Evolutionary conservation across 2,888 invertebrate genomes (phyloP), one percentile per base, ranked within the genome.

Genomic region (Orgyia antiqua): DNA sequence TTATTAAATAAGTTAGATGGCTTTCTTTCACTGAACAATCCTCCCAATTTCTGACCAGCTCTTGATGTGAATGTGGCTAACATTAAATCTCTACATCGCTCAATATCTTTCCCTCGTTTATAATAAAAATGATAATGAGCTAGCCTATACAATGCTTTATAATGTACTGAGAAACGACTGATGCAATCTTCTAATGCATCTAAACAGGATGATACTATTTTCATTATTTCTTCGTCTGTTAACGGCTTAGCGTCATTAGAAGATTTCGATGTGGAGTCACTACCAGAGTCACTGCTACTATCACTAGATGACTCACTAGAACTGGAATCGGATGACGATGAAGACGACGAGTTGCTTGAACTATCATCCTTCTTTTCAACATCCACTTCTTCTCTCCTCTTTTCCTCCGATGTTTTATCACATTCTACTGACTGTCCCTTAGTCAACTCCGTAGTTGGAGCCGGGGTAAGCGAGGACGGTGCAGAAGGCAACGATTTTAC

Each of bases 1-100:
- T 96, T 95, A 79, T 96, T 95, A 55, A 97, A 97, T 61, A 97
- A 95, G 71, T 97, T 97, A 10, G 90, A 91, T 31, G 88, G 89
- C 71, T 94, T 97, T 29, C 95, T 88, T 52, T 97, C 96, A 19
- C 91, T 89, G 68, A 97, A 98, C 8, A 98, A 83, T 6, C 97
- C 97, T 49, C 89, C 90, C 28, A 94, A 88, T 42, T 90, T 89
- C 63, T 91, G 89, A 8, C 89, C 90, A 27, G 88, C 79, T 45
- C 90, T 88, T 24, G 92, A 90, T 29, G 87, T 88, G 48, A 93
- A 93, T 38, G 89, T 91, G 0, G 91, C 89, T 18, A 94, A 62
- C 58, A 95, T 83, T 1, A 94, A 77, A 57, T 93, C 91, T 49
- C 91, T 89, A 55, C 93, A 93, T 61, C 91, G 90, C 32, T 87